phyloP scores from a whole-genome alignment of 2,888 invertebrate genomes.

The Arctia plantaginis region DNA sequence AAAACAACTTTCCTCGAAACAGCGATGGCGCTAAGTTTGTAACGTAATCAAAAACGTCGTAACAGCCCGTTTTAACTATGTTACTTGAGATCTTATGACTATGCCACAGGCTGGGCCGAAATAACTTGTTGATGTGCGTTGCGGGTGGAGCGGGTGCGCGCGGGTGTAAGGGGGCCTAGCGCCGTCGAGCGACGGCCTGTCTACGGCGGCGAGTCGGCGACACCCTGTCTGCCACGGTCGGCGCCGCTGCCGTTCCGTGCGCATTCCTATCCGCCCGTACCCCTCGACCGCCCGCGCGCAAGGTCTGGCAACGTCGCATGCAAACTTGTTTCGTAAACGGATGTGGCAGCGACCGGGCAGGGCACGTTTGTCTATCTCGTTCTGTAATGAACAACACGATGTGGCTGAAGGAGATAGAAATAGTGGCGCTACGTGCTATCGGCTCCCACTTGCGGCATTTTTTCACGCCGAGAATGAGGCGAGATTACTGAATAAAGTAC shows the following conservation, averaged over 20 bases:
- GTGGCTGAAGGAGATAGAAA: constrained; percentile 70
- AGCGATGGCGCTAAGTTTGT: constrained; percentile 82
- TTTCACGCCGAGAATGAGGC: constrained; percentile 89
- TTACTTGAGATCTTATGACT: constrained; percentile 73
- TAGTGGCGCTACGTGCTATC: constrained; percentile 86
- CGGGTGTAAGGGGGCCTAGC: constrained; percentile 77
- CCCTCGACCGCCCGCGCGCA: constrained; percentile 79
- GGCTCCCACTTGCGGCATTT: constrained; percentile 88
- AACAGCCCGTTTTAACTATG: constrained; percentile 60
- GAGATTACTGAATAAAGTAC: constrained; percentile 85
- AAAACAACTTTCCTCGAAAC: constrained; percentile 86
- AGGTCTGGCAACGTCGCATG: constrained; percentile 85
- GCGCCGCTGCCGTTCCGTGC: constrained; percentile 88
- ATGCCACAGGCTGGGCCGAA: constrained; percentile 74
- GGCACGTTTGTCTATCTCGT: constrained; percentile 69
- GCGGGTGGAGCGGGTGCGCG: constrained; percentile 74
- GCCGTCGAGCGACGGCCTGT: constrained; percentile 91
- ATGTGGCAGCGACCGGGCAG: constrained; percentile 88
- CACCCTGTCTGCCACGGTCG: constrained; percentile 97
- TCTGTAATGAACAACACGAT: constrained; percentile 55
- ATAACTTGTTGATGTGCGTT: constrained; percentile 86
- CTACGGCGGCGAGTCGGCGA: constrained; percentile 95
- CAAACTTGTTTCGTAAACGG: constrained; percentile 91
- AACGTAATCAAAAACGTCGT: constrained; percentile 63
- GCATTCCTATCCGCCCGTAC: constrained; percentile 85